Base-by-base conservation (phyloP, 2,888 invertebrate genomes). In the Eupeodes luniger region DNA sequence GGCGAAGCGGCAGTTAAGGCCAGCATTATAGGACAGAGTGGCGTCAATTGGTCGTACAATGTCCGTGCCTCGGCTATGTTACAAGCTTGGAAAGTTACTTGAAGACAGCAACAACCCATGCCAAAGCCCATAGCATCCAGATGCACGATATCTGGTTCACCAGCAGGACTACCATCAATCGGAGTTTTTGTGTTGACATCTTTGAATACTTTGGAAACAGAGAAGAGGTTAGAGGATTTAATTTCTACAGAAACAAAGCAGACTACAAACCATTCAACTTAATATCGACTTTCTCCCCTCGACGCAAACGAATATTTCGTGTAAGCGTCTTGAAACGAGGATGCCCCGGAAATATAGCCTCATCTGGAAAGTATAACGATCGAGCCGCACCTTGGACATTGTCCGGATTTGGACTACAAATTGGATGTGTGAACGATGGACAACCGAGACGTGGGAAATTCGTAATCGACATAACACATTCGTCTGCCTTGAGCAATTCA, bases 121-220 rank as follows among this genome's bases (percentile, higher is more conserved):
- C 99, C 99, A 93, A 99, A 99, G 36, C 99, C 99, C 99, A 99
- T 99, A 1, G 98, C 98, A 94, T 99, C 99, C 96, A 99, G 96
- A 92, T 99, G 98, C 89, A 99, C 97, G 92, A 98, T 98, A 94
- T 99, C 97, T 0, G 97, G 97, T 91, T 96, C 94, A 0, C 97
- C 97, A 1, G 95, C 95, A 70, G 96, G 95, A 9, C 96, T 96
- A 90, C 97, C 96, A 92, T 97, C 97, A 91, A 98, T 97, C 5
- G 98, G 98, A 86, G 95, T 95, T 90, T 96, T 95, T 1, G 99
- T 99, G 91, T 98, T 97, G 90, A 94, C 94, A 94, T 99, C 99
- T 92, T 96, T 96, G 93, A 96, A 98, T 92, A 99, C 99, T 98
- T 40, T 9, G 6, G 1, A 53, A 92, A 93, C 89, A 79, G 89